These are phyloP conservation scores for Orientallactaga bullata DNA, from an alignment of 2,113 vertebrate genomes.

Conservation along the genomic window DNA sequence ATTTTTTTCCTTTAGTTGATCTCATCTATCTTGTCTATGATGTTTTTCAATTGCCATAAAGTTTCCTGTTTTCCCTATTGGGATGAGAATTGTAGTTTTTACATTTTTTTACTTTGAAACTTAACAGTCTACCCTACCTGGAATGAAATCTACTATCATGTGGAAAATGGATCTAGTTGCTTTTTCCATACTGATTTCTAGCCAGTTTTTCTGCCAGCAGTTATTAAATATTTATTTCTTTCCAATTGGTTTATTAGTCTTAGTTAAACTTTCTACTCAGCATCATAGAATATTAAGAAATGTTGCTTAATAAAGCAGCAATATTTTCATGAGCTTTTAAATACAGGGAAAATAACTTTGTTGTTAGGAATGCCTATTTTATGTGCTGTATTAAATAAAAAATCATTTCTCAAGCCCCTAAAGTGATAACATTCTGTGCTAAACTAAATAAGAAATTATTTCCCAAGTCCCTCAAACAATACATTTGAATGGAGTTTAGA, in stretches of 20 bases:
- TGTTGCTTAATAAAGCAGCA: constrained; percentile 22
- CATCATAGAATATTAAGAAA: constrained; percentile 50
- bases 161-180: neutral
- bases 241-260: constrained; percentile 30
- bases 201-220: neutral
- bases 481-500: constrained; percentile 11
- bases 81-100: neutral
- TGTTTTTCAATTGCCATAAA: constrained; percentile 36
- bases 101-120: neutral
- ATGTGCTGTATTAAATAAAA: neutral
- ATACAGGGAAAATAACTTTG: constrained; percentile 2
- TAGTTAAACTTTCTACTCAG: constrained; percentile 56
- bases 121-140: neutral
- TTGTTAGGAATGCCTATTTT: neutral
- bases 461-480: neutral
- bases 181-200: neutral
- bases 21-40: neutral
- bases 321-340: constrained; percentile 43
- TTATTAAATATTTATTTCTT: constrained; percentile 54
- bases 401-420: constrained; percentile 10
- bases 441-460: constrained; percentile 25
- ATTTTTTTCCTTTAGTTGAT: constrained; percentile 33
- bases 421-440: neutral
- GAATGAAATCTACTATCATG: neutral
- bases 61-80: neutral